Evolutionary conservation across 2,888 invertebrate genomes (phyloP).

Genomic region (Dryobotodes eremita): DNA sequence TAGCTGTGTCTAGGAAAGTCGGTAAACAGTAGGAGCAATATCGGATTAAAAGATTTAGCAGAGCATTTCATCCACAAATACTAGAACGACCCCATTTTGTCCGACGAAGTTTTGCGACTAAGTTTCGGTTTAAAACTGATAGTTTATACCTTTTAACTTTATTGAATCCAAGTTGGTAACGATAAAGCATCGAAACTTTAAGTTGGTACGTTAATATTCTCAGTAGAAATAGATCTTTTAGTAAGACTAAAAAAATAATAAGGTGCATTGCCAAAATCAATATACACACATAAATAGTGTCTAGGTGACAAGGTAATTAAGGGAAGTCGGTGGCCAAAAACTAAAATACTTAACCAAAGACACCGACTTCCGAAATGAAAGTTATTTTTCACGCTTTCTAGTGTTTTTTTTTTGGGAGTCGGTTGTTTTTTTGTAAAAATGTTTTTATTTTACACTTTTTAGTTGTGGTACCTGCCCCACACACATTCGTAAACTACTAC

Average conservation of each 20-base stretch:
- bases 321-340: too few relatives aligned
- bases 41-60: conserved; percentile 26
- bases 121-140: conserved; percentile 32
- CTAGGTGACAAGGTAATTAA: too few relatives aligned
- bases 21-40: conserved; percentile 25
- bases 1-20: not conserved
- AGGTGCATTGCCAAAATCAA: not conserved
- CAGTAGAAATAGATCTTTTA: not conserved
- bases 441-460: too few relatives aligned
- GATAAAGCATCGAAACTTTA: conserved; percentile 12
- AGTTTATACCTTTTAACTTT: conserved; percentile 44
- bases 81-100: conserved; percentile 42
- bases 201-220: conserved; percentile 7
- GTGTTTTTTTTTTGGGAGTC: too few relatives aligned
- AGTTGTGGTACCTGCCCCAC: too few relatives aligned
- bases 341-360: too few relatives aligned
- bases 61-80: conserved; percentile 25
- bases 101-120: conserved; percentile 29
- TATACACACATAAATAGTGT: too few relatives aligned
- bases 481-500: too few relatives aligned
- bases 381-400: too few relatives aligned
- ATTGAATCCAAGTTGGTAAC: conserved; percentile 34
- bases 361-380: too few relatives aligned
- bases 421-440: too few relatives aligned
- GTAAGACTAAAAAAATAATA: not conserved